Evolutionary conservation across 2,113 vertebrate species (phyloP), one percentile per base, ranked within the genome.

Genomic region (Thalassoma bifasciatum): DNA sequence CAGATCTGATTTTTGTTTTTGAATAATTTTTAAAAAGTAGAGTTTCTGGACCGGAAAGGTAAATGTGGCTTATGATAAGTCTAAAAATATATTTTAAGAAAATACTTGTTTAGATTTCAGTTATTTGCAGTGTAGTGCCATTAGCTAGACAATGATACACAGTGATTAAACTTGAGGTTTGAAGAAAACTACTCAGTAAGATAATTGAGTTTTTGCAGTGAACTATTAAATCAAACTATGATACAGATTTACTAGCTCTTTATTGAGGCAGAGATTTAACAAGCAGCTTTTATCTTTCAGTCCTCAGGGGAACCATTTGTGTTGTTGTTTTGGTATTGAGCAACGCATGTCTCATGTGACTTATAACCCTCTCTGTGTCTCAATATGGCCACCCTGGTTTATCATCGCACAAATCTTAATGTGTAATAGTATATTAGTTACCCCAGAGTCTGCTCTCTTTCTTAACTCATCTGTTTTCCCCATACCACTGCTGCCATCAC

Each of bases 311-410:
- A 21, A 12, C 16, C 22, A 0, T 0, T 2, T 3, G 12, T 17
- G 5, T 4, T 3, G 38, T 19, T 17, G 16, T 0, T 46, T 0
- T 49, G 46, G 4, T 58, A 53, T 52, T 50, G 36, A 0, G 30
- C 63, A 30, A 58, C 44, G 9, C 8, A 44, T 36, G 38, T 37
- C 23, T 70, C 44, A 59, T 44, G 17, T 75, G 76, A 79, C 61
- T 26, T 62, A 6, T 80, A 56, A 63, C 60, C 56, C 36, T 19
- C 26, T 19, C 52, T 52, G 8, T 13, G 13, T 47, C 12, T 23
- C 47, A 10, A 64, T 34, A 10, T 62, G 38, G 24, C 17, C 23
- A 21, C 37, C 22, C 22, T 49, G 22, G 22, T 37, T 24, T 0
- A 54, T 8, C 23, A 38, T 60, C 22, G 68, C 63, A 56, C 60